Base-by-base conservation (phyloP, 2,113 vertebrate genomes). In the Leucoraja erinaceus region DNA sequence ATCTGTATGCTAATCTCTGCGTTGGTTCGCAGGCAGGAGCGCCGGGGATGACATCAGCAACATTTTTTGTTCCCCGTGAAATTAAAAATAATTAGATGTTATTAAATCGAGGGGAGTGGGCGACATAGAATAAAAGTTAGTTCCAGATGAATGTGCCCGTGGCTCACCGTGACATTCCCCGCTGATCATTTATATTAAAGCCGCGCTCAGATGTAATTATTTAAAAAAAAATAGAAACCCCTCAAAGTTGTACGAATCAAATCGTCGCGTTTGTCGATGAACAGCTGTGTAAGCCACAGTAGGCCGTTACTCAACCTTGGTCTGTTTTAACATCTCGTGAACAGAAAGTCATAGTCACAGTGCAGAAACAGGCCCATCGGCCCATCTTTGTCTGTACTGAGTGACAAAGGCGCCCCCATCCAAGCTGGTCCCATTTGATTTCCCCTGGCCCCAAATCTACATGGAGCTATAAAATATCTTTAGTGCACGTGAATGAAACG, bases 131-230 rank as follows among this genome's bases (percentile, higher is more conserved):
- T 59, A 70, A 70, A 70, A 33, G 33, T 90, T 70, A 90, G 33
- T 38, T 90, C n/a, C 63, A 90, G 33, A 38, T 72, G 63, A 90
- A 31, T 70, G 33, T 70, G 88, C 38, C 88, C 31, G 22, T 11
- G 5, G 56, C 86, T 38, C 66, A 90, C 63, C 0, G 63, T 90
- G 88, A 90, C 88, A 90, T 11, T n/a, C 3, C 63, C 3, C 20
- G 3, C 88, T 90, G 88, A 90, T 90, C 1, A 70, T 90, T 90
- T 70, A 90, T n/a, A 90, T 90, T 90, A 72, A 90, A 70, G 63
- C 11, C n/a, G 70, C 22, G 14, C 33, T 38, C 63, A 25, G 18
- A 72, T 86, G 68, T 70, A 90, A 90, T 90, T 90, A 90, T n/a
- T 56, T 11, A 47, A 47, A 47, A 25, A 72, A 90, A 61, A 90